phyloP scores from a whole-genome alignment of 2,797 vertebrate genomes.

The Prionace glauca region DNA sequence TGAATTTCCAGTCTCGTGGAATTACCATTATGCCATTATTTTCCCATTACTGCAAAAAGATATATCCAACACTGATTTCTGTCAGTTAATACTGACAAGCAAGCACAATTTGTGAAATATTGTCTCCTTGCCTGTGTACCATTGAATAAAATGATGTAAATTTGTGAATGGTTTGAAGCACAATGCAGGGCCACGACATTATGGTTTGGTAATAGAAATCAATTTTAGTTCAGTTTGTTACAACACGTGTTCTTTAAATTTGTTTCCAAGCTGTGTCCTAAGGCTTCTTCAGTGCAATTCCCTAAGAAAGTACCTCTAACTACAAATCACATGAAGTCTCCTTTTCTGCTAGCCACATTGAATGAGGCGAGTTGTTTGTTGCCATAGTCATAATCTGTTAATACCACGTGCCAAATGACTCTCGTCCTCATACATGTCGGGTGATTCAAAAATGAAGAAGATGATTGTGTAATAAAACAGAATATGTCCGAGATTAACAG shows the following conservation, averaged over 20 bases:
- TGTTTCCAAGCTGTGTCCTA: not conserved
- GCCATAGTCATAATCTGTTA: not conserved
- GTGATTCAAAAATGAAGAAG: not conserved
- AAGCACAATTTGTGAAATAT: not conserved
- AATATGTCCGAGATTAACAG: not conserved
- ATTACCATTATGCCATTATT: too few species aligned
- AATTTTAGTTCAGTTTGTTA: slow-evolving; percentile 9
- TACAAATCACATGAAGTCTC: not conserved
- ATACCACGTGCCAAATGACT: not conserved
- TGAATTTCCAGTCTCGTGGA: too few species aligned
- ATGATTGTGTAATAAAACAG: not conserved
- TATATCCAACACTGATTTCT: not conserved
- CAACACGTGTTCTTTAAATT: not conserved
- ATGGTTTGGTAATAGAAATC: not conserved
- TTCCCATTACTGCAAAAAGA: not conserved
- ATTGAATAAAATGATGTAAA: not conserved
- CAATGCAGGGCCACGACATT: not conserved
- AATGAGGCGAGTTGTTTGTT: too few species aligned
- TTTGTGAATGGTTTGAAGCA: not conserved
- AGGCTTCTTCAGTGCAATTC: not conserved
- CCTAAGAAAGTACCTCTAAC: not conserved
- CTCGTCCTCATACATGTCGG: not conserved
- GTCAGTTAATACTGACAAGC: not conserved
- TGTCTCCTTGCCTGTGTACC: not conserved
- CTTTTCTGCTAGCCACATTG: not conserved